phyloP scores from a whole-genome alignment of 2,797 vertebrate species.

The Linurgus olivaceus region DNA sequence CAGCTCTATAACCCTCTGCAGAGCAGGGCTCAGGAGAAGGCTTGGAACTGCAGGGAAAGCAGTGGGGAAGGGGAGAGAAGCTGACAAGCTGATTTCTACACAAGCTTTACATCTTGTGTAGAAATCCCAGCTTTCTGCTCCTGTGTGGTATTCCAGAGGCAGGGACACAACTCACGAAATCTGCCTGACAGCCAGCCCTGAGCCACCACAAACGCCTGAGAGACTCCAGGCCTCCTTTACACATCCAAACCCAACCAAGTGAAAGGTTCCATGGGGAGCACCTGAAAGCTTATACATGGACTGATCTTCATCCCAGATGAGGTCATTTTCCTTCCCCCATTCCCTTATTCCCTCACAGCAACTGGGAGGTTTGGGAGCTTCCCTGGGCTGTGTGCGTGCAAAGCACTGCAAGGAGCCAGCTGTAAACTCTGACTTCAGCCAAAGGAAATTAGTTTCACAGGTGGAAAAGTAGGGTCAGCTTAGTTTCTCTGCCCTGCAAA shows the following conservation, averaged over 20 bases:
- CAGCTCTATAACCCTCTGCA: background rate
- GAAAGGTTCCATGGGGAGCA: background rate
- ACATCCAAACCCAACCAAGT: rapidly evolving
- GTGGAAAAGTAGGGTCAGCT: conserved; percentile 4
- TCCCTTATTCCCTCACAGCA: background rate
- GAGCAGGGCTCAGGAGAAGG: background rate
- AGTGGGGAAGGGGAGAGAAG: rapidly evolving
- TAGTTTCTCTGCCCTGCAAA: background rate
- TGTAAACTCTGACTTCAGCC: background rate
- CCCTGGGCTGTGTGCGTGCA: rapidly evolving
- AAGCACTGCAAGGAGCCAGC: background rate
- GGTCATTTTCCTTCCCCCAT: background rate
- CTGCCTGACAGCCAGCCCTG: background rate
- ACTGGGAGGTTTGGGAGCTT: background rate
- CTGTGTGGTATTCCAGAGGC: background rate
- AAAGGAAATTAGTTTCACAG: conserved; percentile 13
- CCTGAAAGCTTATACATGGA: background rate
- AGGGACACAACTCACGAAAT: rapidly evolving
- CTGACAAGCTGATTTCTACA: no score
- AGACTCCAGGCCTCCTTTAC: background rate
- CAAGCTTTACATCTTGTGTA: rapidly evolving
- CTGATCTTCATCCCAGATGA: background rate
- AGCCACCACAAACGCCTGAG: background rate
- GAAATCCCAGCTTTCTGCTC: background rate
- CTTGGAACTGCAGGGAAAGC: background rate